Evolutionary conservation across 2,797 vertebrate species (phyloP), one percentile per base, ranked within the genome.

Genomic region (Apogon talboti): DNA sequence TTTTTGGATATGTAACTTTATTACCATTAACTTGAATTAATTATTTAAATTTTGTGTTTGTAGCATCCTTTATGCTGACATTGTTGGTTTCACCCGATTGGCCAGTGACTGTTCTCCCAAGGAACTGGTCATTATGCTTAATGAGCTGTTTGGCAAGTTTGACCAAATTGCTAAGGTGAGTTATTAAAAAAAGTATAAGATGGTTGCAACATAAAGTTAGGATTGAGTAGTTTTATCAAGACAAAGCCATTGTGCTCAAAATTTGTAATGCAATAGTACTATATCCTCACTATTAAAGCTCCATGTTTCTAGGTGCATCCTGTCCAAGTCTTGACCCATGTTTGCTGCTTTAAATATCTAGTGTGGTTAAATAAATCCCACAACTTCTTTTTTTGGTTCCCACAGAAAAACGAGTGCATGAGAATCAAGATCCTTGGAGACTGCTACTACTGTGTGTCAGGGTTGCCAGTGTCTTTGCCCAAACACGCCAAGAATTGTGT

Each of bases 61-160:
- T 79, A 99, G 98, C 87, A 98, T 99, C 86, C 94, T 99, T 11
- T 99, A 99, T 16, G 98, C 98, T 4, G 98, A 99, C 85, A 99
- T 99, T 0, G 98, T 99, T 58, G 98, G 98, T 74, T 99, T 99
- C 85, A 99, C 98, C 1, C 94, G 90, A 28, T 86, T 99, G 87
- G 98, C 98, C 85, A 99, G 97, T n/a, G 97, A 98, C 85, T 99
- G 98, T 87, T 99, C 97, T 58, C 98, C 98, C 19, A 99, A 99
- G 76, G 97, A 99, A 65, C 87, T 99, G 8, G 98, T 99, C 43
- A 95, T 98, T 71, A 96, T 99, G 95, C 92, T 99, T 66, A 99
- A 99, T 18, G 97, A 99, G 55, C 92, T 99, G 60, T 99, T 99
- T 47, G 98, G 98, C 8, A 99, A 99, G 82, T 99, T 98, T 75